Evolutionary conservation across 2,888 invertebrate genomes (phyloP).

Genomic region (Pimpla rufipes): DNA sequence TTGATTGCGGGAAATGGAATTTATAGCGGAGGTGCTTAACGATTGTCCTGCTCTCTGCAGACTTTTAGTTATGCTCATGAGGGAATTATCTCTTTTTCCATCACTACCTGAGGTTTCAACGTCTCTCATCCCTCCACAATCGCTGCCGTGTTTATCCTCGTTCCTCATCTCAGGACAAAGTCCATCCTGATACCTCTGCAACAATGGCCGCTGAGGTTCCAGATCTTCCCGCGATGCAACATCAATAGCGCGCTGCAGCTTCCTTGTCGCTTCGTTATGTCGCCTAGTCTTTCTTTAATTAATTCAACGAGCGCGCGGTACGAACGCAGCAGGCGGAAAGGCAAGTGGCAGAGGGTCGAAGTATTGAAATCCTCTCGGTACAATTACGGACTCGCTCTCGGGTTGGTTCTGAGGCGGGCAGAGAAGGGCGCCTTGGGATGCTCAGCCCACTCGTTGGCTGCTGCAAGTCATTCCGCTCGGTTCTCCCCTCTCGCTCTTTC

Average conservation of each 20-base stretch:
- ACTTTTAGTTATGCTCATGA: no score
- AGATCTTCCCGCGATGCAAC: not conserved
- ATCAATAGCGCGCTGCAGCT: not conserved
- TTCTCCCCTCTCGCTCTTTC: not conserved
- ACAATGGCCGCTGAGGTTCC: not conserved
- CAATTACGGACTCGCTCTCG: conserved; percentile 60
- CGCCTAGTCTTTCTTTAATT: conserved; percentile 60
- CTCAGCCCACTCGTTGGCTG: conserved; percentile 38
- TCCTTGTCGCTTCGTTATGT: conserved; percentile 42
- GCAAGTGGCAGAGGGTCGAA: conserved; percentile 43
- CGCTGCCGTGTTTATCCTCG: not conserved
- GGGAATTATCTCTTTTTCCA: not conserved
- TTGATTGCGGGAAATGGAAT: no score
- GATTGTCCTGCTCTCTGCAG: no score
- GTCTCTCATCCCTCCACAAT: not conserved
- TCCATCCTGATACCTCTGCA: not conserved
- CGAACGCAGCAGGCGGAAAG: conserved; percentile 22
- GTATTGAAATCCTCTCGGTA: conserved; percentile 64
- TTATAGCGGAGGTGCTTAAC: no score
- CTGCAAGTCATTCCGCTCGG: conserved; percentile 36
- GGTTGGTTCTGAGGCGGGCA: conserved; percentile 37
- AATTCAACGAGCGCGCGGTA: conserved; percentile 57
- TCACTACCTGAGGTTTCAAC: not conserved
- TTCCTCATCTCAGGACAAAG: not conserved
- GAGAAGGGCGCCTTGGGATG: conserved; percentile 23